A percentile compares a stretch with the other conserved stretches of the same genome.
Evolutionary conservation across 2,797 vertebrate genomes (phyloP).

Genomic region (Merluccius polli): DNA sequence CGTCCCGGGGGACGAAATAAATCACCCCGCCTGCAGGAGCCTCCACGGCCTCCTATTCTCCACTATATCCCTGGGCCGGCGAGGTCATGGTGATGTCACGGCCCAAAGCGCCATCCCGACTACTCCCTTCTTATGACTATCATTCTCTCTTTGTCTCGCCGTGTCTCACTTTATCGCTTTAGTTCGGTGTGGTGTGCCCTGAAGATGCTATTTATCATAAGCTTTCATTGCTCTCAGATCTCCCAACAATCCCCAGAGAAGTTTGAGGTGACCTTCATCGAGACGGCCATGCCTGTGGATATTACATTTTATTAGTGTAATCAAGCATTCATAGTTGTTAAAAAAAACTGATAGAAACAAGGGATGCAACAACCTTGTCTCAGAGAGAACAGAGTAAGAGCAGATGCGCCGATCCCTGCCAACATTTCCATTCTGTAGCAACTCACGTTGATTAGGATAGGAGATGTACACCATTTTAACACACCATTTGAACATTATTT

Average conservation of each 20-base stretch:
- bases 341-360: slow-evolving; percentile 55
- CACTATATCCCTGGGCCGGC: slow-evolving; percentile 38
- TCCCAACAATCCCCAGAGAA: slow-evolving; percentile 41
- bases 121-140: slow-evolving; percentile 21
- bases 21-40: slow-evolving; percentile 54
- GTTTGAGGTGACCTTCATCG: slow-evolving; percentile 49
- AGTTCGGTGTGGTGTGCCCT: not conserved
- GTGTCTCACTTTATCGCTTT: not conserved
- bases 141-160: slow-evolving; percentile 6
- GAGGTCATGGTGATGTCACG: slow-evolving; percentile 45
- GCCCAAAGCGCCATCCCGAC: not conserved
- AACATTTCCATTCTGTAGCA: slow-evolving; percentile 29
- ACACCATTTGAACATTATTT: slow-evolving; percentile 41
- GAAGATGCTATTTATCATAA: slow-evolving; percentile 26
- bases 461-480: slow-evolving; percentile 49
- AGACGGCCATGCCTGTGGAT: slow-evolving; percentile 36
- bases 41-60: slow-evolving; percentile 34
- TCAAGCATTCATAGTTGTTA: slow-evolving; percentile 59
- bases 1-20: slow-evolving; percentile 36
- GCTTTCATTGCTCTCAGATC: slow-evolving; percentile 42
- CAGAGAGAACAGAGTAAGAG: slow-evolving; percentile 40
- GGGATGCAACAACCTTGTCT: slow-evolving; percentile 39
- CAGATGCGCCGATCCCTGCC: slow-evolving; percentile 43
- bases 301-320: slow-evolving; percentile 57
- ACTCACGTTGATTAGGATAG: slow-evolving; percentile 43